These are phyloP conservation scores for Serranochromis macrocephalus DNA, from an alignment of 2,113 vertebrate genomes.

Conservation along the genomic window DNA sequence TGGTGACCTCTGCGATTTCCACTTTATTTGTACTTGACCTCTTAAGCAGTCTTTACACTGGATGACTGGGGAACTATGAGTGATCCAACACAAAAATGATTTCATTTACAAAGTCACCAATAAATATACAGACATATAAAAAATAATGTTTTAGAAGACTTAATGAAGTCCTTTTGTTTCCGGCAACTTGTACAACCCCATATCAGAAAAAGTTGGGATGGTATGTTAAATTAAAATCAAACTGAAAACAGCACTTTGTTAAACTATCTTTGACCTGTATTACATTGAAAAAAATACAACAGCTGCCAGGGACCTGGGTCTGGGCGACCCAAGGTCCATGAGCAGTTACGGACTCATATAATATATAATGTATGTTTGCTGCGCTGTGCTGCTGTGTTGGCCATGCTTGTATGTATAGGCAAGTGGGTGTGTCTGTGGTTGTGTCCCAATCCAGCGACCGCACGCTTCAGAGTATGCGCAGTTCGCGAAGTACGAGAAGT, in stretches of 20 bases:
- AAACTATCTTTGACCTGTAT: background rate
- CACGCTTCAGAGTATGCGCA: background rate
- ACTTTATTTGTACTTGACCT: background rate
- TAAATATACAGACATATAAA: background rate
- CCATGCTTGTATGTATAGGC: background rate
- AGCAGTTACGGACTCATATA: background rate
- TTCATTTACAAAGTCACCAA: background rate
- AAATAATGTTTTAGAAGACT: background rate
- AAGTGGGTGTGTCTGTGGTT: background rate
- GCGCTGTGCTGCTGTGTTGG: background rate
- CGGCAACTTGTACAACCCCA: background rate
- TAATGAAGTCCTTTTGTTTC: background rate
- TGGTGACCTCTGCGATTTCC: background rate
- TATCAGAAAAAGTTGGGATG: background rate
- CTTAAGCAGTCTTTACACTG: rapidly evolving
- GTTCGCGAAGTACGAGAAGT: background rate
- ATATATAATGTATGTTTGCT: background rate
- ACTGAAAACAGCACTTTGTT: background rate
- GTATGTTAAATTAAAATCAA: background rate
- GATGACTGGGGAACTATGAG: too few species aligned
- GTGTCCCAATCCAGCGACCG: background rate
- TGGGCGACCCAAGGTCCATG: background rate
- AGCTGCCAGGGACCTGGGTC: background rate
- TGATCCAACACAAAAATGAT: background rate
- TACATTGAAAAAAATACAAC: background rate